Evolutionary conservation across 1,140 invertebrate species (phyloP), one percentile per base, ranked within the genome.

Genomic region (Cheumatopsyche charites): DNA sequence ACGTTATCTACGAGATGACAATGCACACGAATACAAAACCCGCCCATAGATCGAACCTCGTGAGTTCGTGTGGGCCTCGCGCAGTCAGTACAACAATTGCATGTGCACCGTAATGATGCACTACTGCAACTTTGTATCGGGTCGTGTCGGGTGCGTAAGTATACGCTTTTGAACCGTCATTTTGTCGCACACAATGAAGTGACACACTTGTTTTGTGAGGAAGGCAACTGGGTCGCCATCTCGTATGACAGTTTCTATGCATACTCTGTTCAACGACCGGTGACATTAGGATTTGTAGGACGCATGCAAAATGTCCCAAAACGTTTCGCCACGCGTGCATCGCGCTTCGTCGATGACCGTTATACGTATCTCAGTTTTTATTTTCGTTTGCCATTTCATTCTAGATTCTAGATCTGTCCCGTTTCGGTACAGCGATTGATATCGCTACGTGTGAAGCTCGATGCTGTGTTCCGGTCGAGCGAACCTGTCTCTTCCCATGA

Each of bases 201-300:
- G 47, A 17, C 47, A 52, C 47, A 52, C 47, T 52, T 52, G 4
- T 52, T 52, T 52, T 52, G 47, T 17, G 45, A 15, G n/a, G 19
- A 5, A 52, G 47, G 47, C 19, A 52, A 52, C 47, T 52, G 47
- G 47, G 47, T 52, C 47, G 47, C 2, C n/a, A 52, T 52, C 47
- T 52, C 29, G 29, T 36, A 36, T 52, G 47, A 52, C 15, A 52
- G 13, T 52, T 52, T 52, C 47, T 52, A 17, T 52, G 15, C 47
- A 52, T 52, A 52, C 29, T 4, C 15, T 52, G 47, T 52, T 52
- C 19, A 52, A 52, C 47, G 47, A 52, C 47, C 47, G 47, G 13
- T 2, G 47, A 52, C 7, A 52, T 52, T 52, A 52, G 19, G 15
- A 17, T 52, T 52, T 52, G 47, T 52, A 52, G 47, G 47, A 52